Evolutionary conservation across 2,113 vertebrate genomes (phyloP), one percentile per base, ranked within the genome.

Genomic region (Ammodytes dubius): DNA sequence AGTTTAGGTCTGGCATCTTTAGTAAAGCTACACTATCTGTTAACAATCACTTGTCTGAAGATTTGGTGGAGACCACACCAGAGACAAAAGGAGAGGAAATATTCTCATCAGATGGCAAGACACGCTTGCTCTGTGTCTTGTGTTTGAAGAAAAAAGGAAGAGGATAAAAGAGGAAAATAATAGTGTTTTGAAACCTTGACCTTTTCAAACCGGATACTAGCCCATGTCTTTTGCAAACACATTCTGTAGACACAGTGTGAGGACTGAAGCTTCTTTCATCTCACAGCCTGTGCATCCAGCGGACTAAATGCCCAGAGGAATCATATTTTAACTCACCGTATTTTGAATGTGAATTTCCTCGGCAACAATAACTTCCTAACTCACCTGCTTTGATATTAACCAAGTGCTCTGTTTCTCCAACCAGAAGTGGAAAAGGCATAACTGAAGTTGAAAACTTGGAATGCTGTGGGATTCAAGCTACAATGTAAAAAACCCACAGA

Each of bases 381-480:
- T 19, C 19, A 7, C 14, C 5, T 10, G 11, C 19, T 66, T 27
- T 61, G 1, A 49, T 39, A 27, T 27, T 59, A 66, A 72, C 4
- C 17, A 43, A 0, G 0, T 42, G 4, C 58, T 65, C 10, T 70
- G 12, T 70, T 49, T 84, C 15, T 85, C 19, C 47, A 7, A 13
- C 2, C 37, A 85, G 86, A 50, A 63, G 13, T 0, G 15, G 4
- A n/a, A n/a, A n/a, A n/a, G n/a, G n/a, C n/a, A n/a, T n/a, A n/a
- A n/a, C n/a, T n/a, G 86, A 50, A 63, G 13, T 0, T 12, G 4
- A n/a, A 39, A n/a, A 66, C 19, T 10, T 10, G 40, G 13, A 45
- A 6, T 92, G 89, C 71, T 91, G 91, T 68, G 91, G 90, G 1
- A 19, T 50, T 42, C 6, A 53, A 4, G 52, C 46, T 91, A 90